phyloP scores from a whole-genome alignment of 2,888 invertebrate genomes.

The Stenodera caucasica region DNA sequence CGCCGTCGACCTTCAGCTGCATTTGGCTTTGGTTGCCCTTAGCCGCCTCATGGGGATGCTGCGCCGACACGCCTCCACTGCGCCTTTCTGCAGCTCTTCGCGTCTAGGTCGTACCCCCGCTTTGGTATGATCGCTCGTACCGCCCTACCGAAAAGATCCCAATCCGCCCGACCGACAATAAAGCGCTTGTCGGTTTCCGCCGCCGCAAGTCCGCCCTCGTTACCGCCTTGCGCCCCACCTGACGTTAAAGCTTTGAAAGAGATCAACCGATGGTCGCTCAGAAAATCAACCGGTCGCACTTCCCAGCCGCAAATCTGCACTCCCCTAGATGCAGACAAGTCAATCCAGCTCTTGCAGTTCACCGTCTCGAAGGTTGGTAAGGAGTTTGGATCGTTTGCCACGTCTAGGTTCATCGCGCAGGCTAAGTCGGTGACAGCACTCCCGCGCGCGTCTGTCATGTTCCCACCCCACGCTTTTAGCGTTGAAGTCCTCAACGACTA shows the following conservation, averaged over 20 bases:
- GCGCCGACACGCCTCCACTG: slow-evolving; percentile 10
- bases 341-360: slow-evolving; percentile 28
- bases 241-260: background rate
- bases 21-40: background rate
- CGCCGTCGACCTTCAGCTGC: slow-evolving; percentile 11
- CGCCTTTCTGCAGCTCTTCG: slow-evolving; percentile 10
- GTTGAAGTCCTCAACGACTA: slow-evolving; percentile 30
- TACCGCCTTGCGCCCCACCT: background rate
- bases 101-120: background rate
- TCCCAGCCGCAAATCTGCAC: slow-evolving; percentile 14
- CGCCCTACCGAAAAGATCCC: background rate
- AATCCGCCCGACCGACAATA: no score
- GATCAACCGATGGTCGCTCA: slow-evolving; percentile 28
- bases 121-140: background rate
- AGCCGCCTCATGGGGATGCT: slow-evolving; percentile 9
- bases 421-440: slow-evolving; percentile 18
- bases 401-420: background rate
- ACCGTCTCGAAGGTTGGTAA: background rate
- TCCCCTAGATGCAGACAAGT: slow-evolving; percentile 23
- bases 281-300: slow-evolving; percentile 22
- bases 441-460: slow-evolving; percentile 24
- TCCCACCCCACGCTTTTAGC: slow-evolving; percentile 30
- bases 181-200: no score
- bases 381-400: no score
- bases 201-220: background rate